Evolutionary conservation across 1,140 invertebrate genomes (phyloP), one percentile per base, ranked within the genome.

Genomic region (Grapholita molesta): DNA sequence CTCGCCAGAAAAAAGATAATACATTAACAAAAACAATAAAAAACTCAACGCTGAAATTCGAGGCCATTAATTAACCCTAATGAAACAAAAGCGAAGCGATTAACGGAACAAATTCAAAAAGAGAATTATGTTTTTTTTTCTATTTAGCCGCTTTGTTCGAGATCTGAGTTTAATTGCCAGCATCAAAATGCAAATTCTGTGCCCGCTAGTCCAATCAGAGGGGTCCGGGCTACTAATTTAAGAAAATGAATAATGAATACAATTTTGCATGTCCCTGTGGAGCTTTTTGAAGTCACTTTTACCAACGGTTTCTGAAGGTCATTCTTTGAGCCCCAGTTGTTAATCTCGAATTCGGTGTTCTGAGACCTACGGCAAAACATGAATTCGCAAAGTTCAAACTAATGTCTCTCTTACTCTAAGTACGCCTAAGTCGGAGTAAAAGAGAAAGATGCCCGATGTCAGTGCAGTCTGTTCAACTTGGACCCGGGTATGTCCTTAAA

Each of bases 101-200:
- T 61, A 61, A 28, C 55, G 55, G 55, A 61, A 61, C 55, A 61
- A 61, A 61, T 61, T 61, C 55, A 61, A 61, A 61, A 61, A 61
- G 25, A 30, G 55, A 61, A 61, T 61, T 61, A 61, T 28, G n/a
- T 21, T 61, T 61, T 57, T 61, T 48, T 61, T 61, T 32, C 55
- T 61, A 61, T 61, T 61, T 32, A 61, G 55, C n/a, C 55, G 55
- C 55, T 61, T 61, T 61, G 55, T 61, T 61, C 55, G 12, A 25
- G 55, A 61, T 61, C 55, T 61, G 24, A 61, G 55, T 61, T 28
- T 61, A 61, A 61, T 61, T 61, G 25, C 55, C 55, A 30, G 55
- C 55, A 61, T 61, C 55, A 61, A 61, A 61, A 61, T 61, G 55
- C 55, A 61, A 61, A 61, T 61, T 28, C 25, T 15, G 55, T 32